Percentiles rank a stretch among this genome's conserved stretches.
phyloP scores from a whole-genome alignment of 2,888 invertebrate genomes.

The Latrodectus elegans region DNA sequence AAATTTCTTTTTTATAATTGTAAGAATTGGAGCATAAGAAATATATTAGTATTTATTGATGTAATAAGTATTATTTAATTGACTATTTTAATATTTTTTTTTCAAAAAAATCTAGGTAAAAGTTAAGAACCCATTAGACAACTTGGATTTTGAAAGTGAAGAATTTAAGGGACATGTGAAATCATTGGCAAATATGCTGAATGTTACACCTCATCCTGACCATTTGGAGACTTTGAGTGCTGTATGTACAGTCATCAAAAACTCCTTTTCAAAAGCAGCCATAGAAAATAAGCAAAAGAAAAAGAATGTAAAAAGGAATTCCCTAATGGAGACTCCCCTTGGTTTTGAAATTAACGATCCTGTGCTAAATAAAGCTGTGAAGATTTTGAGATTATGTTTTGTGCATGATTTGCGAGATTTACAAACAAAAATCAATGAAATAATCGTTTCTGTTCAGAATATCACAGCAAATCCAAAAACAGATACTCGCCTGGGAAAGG shows the following conservation, averaged over 20 bases:
- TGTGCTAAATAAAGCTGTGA: slow-evolving; percentile 83
- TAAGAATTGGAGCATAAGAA: too few relatives aligned
- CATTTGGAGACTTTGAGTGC: slow-evolving; percentile 84
- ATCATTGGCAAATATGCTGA: slow-evolving; percentile 84
- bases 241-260: slow-evolving; percentile 80
- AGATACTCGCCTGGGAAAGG: slow-evolving; percentile 93
- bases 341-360: slow-evolving; percentile 81
- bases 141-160: slow-evolving; percentile 86
- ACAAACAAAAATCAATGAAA: slow-evolving; percentile 95
- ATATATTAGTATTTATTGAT: too few relatives aligned
- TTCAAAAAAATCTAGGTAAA: slow-evolving; percentile 76
- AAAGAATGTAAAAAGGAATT: slow-evolving; percentile 80
- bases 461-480: slow-evolving; percentile 98
- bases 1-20: too few relatives aligned
- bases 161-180: slow-evolving; percentile 90
- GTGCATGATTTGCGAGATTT: slow-evolving; percentile 88
- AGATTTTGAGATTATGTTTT: slow-evolving; percentile 86
- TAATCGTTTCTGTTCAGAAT: slow-evolving; percentile 91
- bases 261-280: slow-evolving; percentile 79
- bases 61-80: neutral
- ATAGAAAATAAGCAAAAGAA: slow-evolving; percentile 77
- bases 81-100: neutral
- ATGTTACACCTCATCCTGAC: slow-evolving; percentile 87
- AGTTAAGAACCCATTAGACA: slow-evolving; percentile 88
- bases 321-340: slow-evolving; percentile 81